phyloP scores from a whole-genome alignment of 2,113 vertebrate species.

The Nymphicus hollandicus region DNA sequence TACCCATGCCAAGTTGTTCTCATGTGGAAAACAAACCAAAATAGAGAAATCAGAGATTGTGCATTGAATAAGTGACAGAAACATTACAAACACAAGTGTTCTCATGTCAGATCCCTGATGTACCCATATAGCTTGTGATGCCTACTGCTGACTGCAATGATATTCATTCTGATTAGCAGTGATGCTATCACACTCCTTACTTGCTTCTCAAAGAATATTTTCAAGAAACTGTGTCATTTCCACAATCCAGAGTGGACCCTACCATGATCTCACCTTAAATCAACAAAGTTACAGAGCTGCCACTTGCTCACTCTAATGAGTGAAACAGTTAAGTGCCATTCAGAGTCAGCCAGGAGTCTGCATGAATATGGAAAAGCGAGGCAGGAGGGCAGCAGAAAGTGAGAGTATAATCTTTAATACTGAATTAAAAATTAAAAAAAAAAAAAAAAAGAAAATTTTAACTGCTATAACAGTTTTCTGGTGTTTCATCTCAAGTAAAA shows the following conservation, averaged over 20 bases:
- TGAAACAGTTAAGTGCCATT: slow-evolving; percentile 23
- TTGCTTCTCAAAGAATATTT: neutral
- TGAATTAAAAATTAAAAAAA: neutral
- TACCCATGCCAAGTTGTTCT: neutral
- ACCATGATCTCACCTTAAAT: slow-evolving; percentile 14
- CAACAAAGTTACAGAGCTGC: neutral
- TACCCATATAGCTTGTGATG: slow-evolving; percentile 35
- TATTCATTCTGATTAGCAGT: slow-evolving; percentile 26
- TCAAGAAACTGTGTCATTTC: neutral
- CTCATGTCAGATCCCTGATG: neutral
- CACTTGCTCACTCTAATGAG: slow-evolving; percentile 30
- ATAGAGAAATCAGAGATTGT: neutral
- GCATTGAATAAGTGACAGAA: slow-evolving; percentile 2
- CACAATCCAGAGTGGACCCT: slow-evolving; percentile 12
- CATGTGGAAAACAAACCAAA: neutral
- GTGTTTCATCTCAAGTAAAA: neutral
- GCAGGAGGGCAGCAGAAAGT: slow-evolving; percentile 39
- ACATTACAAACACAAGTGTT: slow-evolving; percentile 1
- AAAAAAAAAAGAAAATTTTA: neutral
- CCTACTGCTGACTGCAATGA: slow-evolving; percentile 32
- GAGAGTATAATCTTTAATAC: slow-evolving; percentile 5
- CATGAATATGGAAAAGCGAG: slow-evolving; percentile 40
- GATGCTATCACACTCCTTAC: neutral
- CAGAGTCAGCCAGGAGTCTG: slow-evolving; percentile 24
- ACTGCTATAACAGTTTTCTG: neutral